Conservation (phyloP, 2,888 invertebrate genomes). For the Drosophila neotestacea region DNA sequence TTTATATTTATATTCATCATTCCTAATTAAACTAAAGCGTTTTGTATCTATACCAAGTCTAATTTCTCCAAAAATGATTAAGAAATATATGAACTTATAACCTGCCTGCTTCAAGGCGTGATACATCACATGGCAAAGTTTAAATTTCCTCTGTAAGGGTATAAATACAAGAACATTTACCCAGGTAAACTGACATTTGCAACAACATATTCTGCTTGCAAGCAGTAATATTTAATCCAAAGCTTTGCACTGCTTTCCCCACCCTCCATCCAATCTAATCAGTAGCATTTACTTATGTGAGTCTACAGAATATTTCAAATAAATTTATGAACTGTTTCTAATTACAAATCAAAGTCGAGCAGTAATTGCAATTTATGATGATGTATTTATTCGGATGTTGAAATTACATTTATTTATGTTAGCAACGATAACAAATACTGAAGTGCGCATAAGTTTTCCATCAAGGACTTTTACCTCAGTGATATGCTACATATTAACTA, state of each 20-base stretch:
- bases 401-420: slow-evolving; percentile 19
- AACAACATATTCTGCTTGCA: neutral
- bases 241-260: neutral
- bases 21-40: no score
- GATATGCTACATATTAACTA: slow-evolving; percentile 53
- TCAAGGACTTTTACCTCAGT: slow-evolving; percentile 20
- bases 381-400: slow-evolving; percentile 7
- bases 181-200: neutral
- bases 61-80: no score
- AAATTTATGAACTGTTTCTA: slow-evolving; percentile 3
- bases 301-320: neutral
- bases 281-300: neutral
- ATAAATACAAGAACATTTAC: neutral
- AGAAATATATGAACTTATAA: no score
- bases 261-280: neutral
- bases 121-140: no score
- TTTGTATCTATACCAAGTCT: no score
- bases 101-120: no score
- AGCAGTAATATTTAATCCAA: neutral
- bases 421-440: slow-evolving; percentile 1
- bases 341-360: neutral
- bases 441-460: slow-evolving; percentile 11
- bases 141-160: neutral
- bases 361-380: slow-evolving; percentile 10
- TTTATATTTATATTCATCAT: no score